Percentiles rank a stretch among this genome's conserved stretches.
Evolutionary conservation across 2,888 invertebrate species (phyloP).

Genomic region (Sericinus montela): DNA sequence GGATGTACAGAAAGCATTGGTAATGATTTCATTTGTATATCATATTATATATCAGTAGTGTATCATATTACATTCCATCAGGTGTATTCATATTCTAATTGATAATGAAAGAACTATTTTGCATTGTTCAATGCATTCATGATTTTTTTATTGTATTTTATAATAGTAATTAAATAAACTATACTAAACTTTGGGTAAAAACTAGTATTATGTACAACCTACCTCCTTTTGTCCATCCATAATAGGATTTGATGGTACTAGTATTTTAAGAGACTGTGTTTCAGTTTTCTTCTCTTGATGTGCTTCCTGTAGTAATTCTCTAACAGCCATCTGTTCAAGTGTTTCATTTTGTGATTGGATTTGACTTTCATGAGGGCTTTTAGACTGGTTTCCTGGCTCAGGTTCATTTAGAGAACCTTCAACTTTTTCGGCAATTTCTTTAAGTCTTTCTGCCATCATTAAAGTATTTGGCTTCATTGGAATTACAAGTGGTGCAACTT

Average conservation of each 20-base stretch:
- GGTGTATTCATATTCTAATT: too few species aligned
- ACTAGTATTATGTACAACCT: too few species aligned
- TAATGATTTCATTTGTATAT: too few species aligned
- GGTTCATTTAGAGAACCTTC: conserved; percentile 74
- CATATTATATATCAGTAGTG: too few species aligned
- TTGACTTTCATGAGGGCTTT: conserved; percentile 11
- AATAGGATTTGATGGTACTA: conserved; percentile 75
- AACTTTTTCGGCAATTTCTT: conserved; percentile 69
- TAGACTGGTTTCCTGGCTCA: conserved; percentile 42
- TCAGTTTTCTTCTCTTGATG: conserved; percentile 56
- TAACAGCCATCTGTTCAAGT: conserved; percentile 84
- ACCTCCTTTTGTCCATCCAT: conserved; percentile 83
- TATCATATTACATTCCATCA: too few species aligned
- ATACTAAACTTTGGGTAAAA: too few species aligned
- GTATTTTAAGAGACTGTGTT: conserved; percentile 66
- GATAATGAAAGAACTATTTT: too few species aligned
- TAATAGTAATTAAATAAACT: too few species aligned
- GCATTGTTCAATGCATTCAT: too few species aligned
- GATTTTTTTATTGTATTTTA: too few species aligned
- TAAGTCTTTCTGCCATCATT: conserved; percentile 69
- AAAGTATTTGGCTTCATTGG: conserved; percentile 80
- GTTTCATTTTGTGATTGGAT: conserved; percentile 44
- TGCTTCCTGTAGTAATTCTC: conserved; percentile 83
- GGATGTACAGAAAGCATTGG: too few species aligned
- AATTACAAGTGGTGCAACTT: conserved; percentile 81